Base-by-base conservation (phyloP, 2,113 vertebrate species). In the Perognathus longimembris region DNA sequence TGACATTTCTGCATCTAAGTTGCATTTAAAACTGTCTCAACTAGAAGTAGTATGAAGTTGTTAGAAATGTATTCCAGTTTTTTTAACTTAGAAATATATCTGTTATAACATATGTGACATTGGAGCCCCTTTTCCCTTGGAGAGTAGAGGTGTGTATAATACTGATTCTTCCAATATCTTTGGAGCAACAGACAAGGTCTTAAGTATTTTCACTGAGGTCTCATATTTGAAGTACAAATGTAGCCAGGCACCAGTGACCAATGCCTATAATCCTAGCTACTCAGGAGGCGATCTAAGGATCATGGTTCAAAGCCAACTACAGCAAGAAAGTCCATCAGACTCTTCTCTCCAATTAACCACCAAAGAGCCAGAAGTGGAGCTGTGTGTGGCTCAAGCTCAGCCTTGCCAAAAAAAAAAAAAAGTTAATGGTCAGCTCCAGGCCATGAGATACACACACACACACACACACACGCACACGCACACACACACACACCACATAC, bases 11-110 rank as follows among this genome's bases (percentile, higher is more conserved):
- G 28, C 8, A 64, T 86, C 80, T 75, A 81, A 57, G 63, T 87
- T 34, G 42, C 69, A 74, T 81, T 74, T 74, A 64, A 70, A 57
- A 80, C 22, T 42, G 42, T 17, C 36, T 64, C 50, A 85, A 69
- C 59, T 90, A 54, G 36, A 90, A 95, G 32, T 73, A 75, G 45
- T 70, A 36, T 70, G 73, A 91, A 89, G 69, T 83, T 93, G 32
- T 89, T 88, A 76, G 85, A 87, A 91, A 79, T 4, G 30, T 1
- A 21, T 83, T 90, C 70, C 70, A 57, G 8, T 34, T 77, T 59
- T 45, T 74, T 69, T 85, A 45, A 30, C 76, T 94, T 90, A 92
- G 75, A 70, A 91, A 54, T 73, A n/a, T 26, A 67, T 86, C 20
- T 4, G 12, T 67, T 90, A 5, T 42, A 80, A 85, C 36, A 7